A percentile compares a stretch with the other conserved stretches of the same genome.
Evolutionary conservation across 2,113 vertebrate species (phyloP).

Genomic region (Chaetorhynchus papuensis): DNA sequence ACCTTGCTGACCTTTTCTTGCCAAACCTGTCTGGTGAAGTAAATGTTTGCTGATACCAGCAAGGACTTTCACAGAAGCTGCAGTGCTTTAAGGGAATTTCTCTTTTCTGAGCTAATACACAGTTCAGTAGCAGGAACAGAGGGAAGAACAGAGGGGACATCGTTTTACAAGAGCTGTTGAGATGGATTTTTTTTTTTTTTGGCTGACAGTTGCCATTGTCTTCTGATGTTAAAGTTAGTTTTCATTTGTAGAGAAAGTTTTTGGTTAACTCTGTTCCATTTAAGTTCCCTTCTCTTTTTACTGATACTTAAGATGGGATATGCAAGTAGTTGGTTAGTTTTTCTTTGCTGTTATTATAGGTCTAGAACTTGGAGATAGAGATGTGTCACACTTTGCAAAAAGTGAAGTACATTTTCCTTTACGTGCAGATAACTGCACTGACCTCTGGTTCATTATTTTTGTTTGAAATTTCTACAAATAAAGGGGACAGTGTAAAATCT

Average conservation of each 20-base stretch:
- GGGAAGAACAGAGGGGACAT: not conserved
- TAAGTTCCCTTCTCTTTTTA: not conserved
- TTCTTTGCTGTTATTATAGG: not conserved
- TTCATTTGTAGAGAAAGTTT: not conserved
- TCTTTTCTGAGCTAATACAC: not conserved
- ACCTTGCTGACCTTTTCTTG: not conserved
- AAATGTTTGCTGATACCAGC: not conserved
- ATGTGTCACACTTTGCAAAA: not conserved
- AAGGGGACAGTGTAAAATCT: not conserved
- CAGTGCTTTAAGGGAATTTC: not conserved
- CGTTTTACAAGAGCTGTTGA: not conserved
- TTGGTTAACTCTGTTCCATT: not conserved
- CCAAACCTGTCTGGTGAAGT: not conserved
- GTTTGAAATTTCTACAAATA: not conserved
- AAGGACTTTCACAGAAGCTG: not conserved
- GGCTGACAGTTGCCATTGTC: not conserved
- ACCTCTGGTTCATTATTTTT: not conserved
- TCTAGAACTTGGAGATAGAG: not conserved
- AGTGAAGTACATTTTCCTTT: not conserved
- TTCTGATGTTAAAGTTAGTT: not conserved
- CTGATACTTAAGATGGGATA: not conserved
- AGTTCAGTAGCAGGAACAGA: not conserved
- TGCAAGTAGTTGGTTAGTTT: not conserved
- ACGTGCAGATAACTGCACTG: not conserved
- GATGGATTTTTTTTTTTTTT: not conserved